These are phyloP conservation scores for Cryptomyrus ogoouensis DNA, from an alignment of 2,113 vertebrate species.

Conservation along the genomic window DNA sequence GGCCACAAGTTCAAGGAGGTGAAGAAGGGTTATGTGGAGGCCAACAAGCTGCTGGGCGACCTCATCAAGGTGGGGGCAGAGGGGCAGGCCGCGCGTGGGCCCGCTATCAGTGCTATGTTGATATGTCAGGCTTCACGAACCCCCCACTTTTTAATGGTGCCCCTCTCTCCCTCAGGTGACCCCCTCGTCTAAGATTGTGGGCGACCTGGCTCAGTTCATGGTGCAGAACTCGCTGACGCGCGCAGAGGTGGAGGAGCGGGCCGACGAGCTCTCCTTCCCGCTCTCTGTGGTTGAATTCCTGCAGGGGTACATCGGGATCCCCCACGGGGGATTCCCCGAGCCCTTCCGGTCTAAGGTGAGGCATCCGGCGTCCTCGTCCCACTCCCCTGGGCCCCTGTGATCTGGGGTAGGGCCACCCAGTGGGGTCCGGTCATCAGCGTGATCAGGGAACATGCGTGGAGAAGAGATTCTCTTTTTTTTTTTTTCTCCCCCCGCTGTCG, in stretches of 20 bases:
- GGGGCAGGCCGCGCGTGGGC: background rate
- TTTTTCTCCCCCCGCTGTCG: background rate
- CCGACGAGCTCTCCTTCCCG: conserved; percentile 87
- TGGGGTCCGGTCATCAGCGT: background rate
- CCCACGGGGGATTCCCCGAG: conserved; percentile 87
- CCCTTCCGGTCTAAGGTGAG: conserved; percentile 80
- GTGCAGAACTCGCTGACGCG: conserved; percentile 81
- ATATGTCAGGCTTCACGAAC: background rate
- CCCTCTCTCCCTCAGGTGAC: conserved; percentile 65
- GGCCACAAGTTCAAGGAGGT: conserved; percentile 96
- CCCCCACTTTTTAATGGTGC: background rate
- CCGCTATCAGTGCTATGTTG: background rate
- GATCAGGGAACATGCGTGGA: background rate
- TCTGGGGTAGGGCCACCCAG: background rate
- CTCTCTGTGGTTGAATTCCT: conserved; percentile 87
- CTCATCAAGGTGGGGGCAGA: conserved; percentile 82
- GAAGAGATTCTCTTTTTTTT: no score
- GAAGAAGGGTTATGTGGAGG: conserved; percentile 85
- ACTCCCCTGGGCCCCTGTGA: background rate
- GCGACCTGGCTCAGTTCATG: conserved; percentile 95
- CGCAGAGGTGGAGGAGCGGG: conserved; percentile 74
- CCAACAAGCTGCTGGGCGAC: conserved; percentile 90
- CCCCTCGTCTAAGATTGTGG: conserved; percentile 90
- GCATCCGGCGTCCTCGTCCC: background rate
- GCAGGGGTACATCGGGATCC: conserved; percentile 82